A percentile compares a stretch with the other conserved stretches of the same genome.
Evolutionary conservation across 1,140 invertebrate species (phyloP).

Genomic region (Zaprionus nigranus): DNA sequence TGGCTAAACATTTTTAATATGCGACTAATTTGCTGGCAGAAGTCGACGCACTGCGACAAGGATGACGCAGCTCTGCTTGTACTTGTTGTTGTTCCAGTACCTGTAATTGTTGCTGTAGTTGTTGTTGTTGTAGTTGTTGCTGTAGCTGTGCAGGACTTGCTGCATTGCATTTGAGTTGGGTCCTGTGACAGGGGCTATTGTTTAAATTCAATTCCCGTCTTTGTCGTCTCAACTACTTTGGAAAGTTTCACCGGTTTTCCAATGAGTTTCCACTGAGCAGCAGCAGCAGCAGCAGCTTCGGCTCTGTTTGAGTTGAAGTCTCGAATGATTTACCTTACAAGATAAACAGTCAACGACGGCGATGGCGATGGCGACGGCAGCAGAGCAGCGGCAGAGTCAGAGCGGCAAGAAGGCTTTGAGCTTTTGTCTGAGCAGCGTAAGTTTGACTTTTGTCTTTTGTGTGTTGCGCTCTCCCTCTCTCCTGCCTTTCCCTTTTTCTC

Average conservation of each 20-base stretch:
- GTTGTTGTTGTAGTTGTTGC: conserved; percentile 11
- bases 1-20: conserved; percentile 79
- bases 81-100: conserved; percentile 8
- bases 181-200: conserved; percentile 72
- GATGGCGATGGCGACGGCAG: conserved; percentile 22
- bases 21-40: conserved; percentile 74
- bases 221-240: conserved; percentile 81
- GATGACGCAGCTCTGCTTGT: conserved; percentile 7
- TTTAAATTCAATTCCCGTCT: conserved; percentile 81
- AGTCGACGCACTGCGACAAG: conserved; percentile 66
- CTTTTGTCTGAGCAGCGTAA: conserved; percentile 66
- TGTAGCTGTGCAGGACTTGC: conserved; percentile 13
- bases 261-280: conserved; percentile 10
- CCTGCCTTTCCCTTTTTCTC: background rate
- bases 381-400: conserved; percentile 1
- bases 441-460: conserved; percentile 78
- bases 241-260: conserved; percentile 56
- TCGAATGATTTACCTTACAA: conserved; percentile 83
- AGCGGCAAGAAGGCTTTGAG: conserved; percentile 25
- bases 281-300: background rate
- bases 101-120: background rate
- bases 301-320: conserved; percentile 80
- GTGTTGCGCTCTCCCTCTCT: conserved; percentile 17
- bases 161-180: conserved; percentile 39
- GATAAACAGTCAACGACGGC: conserved; percentile 71